These are phyloP conservation scores for Xylocopa sonorina DNA, from an alignment of 1,140 invertebrate genomes.

Conservation along the genomic window DNA sequence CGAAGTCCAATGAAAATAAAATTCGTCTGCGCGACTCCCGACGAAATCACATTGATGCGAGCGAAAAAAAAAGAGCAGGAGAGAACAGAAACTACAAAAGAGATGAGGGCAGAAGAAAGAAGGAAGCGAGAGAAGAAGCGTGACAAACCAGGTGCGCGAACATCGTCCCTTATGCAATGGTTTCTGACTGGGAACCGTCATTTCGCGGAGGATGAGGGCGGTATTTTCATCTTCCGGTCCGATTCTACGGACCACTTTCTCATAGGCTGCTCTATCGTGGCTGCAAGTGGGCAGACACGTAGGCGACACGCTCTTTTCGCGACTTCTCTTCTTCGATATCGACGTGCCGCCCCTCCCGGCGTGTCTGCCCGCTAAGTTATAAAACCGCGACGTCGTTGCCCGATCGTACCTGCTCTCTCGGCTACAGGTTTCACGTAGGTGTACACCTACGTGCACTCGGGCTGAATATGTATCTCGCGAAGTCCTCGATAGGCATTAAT, in stretches of 20 bases:
- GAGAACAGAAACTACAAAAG: neutral
- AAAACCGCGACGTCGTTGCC: neutral
- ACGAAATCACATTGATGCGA: neutral
- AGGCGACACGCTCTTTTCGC: slow-evolving; percentile 23
- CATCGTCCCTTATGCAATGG: slow-evolving; percentile 29
- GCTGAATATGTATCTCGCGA: slow-evolving; percentile 14
- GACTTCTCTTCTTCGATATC: slow-evolving; percentile 30
- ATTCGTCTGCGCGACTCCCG: neutral
- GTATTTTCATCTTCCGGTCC: slow-evolving; percentile 32
- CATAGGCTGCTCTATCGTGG: slow-evolving; percentile 1
- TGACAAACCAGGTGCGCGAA: neutral
- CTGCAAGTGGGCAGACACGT: slow-evolving; percentile 45
- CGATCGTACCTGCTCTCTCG: slow-evolving; percentile 34
- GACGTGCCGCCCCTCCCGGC: neutral
- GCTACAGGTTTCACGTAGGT: slow-evolving; percentile 47
- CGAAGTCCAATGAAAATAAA: neutral
- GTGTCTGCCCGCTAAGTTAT: slow-evolving; percentile 11
- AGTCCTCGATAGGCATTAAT: slow-evolving; percentile 31
- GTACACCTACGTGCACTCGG: slow-evolving; percentile 36
- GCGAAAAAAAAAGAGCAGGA: neutral
- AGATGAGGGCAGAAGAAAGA: neutral
- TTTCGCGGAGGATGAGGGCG: neutral
- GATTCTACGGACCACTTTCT: slow-evolving; percentile 31
- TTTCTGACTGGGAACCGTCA: slow-evolving; percentile 12
- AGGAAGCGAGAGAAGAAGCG: neutral